A percentile compares a stretch with the other conserved stretches of the same genome.
Evolutionary conservation across 2,113 vertebrate species (phyloP).

Genomic region (Cheirogaleus medius): DNA sequence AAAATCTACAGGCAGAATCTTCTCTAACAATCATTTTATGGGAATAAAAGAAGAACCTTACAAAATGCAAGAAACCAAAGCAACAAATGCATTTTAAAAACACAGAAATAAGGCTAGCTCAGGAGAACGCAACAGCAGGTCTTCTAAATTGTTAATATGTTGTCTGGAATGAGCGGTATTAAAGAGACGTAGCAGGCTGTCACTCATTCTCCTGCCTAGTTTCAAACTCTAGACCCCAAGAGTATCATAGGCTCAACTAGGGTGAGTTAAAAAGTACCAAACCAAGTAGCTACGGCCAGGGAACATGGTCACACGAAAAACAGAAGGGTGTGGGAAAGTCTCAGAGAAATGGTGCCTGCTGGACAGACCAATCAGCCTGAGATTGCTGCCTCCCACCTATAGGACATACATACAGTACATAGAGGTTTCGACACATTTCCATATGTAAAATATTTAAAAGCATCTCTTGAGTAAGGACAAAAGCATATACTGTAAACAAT

Average conservation of each 20-base stretch:
- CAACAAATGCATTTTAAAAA: not conserved
- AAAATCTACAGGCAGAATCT: not conserved
- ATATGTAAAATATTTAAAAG: not conserved
- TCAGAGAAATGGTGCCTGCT: not conserved
- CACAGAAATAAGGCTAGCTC: not conserved
- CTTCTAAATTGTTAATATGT: not conserved
- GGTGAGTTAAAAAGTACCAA: not conserved
- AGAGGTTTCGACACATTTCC: not conserved
- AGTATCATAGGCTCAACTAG: not conserved
- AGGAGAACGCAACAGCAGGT: not conserved
- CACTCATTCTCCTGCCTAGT: not conserved
- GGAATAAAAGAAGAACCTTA: not conserved
- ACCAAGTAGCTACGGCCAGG: not conserved
- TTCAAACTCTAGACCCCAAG: not conserved
- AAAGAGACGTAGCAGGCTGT: not conserved
- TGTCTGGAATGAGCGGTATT: not conserved
- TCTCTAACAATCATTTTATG: not conserved
- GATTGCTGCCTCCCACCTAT: not conserved
- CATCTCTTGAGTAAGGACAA: not conserved
- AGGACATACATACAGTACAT: too few species aligned
- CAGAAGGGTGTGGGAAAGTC: not conserved
- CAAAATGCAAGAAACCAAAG: not conserved
- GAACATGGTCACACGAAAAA: not conserved
- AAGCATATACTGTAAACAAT: not conserved
- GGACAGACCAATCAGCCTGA: not conserved